These are phyloP conservation scores for Poecile montanus DNA, from an alignment of 2,797 vertebrate species.

Conservation along the genomic window DNA sequence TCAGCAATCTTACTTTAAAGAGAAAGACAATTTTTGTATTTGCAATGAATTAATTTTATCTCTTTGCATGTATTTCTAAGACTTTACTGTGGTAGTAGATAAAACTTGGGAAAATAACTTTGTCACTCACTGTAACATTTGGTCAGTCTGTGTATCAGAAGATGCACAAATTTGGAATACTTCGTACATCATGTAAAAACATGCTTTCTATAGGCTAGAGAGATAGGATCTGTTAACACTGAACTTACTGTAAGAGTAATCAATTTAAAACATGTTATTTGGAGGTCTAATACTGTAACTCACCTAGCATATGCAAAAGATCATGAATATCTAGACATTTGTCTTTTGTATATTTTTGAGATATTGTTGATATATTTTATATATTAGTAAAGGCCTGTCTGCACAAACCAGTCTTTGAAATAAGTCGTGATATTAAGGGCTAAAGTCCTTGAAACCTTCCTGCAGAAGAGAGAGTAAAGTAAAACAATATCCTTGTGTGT, in stretches of 20 bases:
- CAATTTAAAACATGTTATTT: background rate
- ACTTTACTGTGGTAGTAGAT: background rate
- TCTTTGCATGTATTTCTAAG: background rate
- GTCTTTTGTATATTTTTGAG: background rate
- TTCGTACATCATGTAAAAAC: background rate
- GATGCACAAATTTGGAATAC: background rate
- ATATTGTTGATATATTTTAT: too few species aligned
- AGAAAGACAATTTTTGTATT: background rate
- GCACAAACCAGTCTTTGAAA: too few species aligned
- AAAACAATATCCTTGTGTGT: too few species aligned
- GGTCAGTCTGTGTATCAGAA: background rate
- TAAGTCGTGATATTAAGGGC: too few species aligned
- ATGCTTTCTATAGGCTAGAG: background rate
- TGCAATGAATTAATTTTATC: background rate
- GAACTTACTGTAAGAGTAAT: background rate
- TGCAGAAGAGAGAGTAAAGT: too few species aligned
- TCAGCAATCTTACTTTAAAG: background rate
- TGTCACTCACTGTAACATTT: background rate
- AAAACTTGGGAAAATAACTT: background rate
- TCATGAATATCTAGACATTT: background rate
- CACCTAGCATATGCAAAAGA: background rate
- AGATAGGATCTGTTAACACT: background rate
- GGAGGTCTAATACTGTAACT: background rate
- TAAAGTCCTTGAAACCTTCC: too few species aligned
- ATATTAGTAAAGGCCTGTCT: too few species aligned